phyloP scores from a whole-genome alignment of 1,140 invertebrate genomes.

The Alviniconcha marisindica region DNA sequence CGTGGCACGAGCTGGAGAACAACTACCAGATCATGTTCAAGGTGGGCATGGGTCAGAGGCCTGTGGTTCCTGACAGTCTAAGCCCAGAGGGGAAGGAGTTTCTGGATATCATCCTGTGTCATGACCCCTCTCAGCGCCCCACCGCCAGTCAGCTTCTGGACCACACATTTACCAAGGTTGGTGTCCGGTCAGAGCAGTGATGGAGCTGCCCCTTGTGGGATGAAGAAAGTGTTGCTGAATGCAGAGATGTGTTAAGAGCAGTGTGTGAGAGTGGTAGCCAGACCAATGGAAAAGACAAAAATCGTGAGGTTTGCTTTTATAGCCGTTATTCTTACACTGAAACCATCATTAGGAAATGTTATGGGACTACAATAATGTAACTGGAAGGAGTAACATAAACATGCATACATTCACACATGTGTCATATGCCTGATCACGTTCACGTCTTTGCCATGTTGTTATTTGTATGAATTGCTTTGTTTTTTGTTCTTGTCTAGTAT shows the following conservation, averaged over 20 bases:
- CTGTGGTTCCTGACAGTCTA: slow-evolving; percentile 93
- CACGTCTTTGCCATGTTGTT: too few relatives aligned
- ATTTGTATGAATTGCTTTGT: too few relatives aligned
- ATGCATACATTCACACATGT: too few relatives aligned
- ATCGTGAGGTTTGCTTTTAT: too few relatives aligned
- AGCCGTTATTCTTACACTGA: too few relatives aligned
- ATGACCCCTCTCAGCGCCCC: slow-evolving; percentile 90
- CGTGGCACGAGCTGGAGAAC: slow-evolving; percentile 78
- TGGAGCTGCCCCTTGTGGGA: too few relatives aligned
- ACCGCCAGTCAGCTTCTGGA: slow-evolving; percentile 91
- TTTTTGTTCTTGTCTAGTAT: too few relatives aligned
- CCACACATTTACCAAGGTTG: slow-evolving; percentile 88
- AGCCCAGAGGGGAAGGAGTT: slow-evolving; percentile 85
- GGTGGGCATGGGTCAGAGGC: slow-evolving; percentile 79
- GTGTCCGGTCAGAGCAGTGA: neutral
- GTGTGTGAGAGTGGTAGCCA: neutral
- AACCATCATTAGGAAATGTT: too few relatives aligned
- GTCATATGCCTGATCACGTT: too few relatives aligned
- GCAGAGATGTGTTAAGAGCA: neutral
- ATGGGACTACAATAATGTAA: too few relatives aligned
- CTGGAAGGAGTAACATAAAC: too few relatives aligned
- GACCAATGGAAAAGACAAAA: neutral
- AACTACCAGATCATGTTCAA: slow-evolving; percentile 75
- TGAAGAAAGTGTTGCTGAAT: too few relatives aligned
- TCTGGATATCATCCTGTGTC: slow-evolving; percentile 86